These are phyloP conservation scores for Pentamera pediparva DNA, from an alignment of 53 echinoderm and acorn worm genomes.

Conservation along the genomic window DNA sequence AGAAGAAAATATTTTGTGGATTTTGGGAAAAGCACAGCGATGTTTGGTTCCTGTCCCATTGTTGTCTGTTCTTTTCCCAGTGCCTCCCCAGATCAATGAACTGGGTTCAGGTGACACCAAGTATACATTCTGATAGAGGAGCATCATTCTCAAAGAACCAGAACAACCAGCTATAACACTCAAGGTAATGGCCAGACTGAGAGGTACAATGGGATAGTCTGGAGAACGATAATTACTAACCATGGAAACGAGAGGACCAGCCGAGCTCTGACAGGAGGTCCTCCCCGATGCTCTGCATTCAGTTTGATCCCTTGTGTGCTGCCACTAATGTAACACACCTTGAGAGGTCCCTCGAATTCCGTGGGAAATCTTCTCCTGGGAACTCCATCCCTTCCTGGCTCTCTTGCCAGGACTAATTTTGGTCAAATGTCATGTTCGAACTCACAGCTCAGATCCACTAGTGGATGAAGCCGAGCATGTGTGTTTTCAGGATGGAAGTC, in stretches of 20 bases:
- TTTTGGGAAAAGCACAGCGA: no score
- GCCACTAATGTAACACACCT: conserved; percentile 28
- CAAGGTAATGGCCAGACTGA: conserved; percentile 22
- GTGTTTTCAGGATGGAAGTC: no score
- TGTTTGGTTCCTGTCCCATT: no score
- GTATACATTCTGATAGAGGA: conserved; percentile 27
- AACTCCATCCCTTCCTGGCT: not conserved
- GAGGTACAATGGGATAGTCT: conserved; percentile 30
- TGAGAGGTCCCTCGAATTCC: conserved; percentile 16
- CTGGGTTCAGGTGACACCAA: no score
- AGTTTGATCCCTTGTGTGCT: conserved; percentile 27
- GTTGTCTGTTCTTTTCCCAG: no score
- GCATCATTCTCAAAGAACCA: conserved; percentile 29
- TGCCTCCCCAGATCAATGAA: no score
- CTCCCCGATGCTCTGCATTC: conserved; percentile 20
- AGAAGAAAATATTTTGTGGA: no score
- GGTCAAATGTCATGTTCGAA: not conserved
- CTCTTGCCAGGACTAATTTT: conserved; percentile 15
- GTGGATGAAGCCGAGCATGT: conserved; percentile 18
- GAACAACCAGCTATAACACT: conserved; percentile 30
- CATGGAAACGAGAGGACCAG: conserved; percentile 29
- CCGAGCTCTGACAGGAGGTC: conserved; percentile 23
- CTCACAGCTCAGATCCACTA: conserved; percentile 17
- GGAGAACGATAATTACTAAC: conserved; percentile 29
- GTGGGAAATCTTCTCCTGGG: conserved; percentile 11